These are phyloP conservation scores for Pelmatolapia mariae DNA, from an alignment of 2,113 vertebrate genomes.

Conservation along the genomic window DNA sequence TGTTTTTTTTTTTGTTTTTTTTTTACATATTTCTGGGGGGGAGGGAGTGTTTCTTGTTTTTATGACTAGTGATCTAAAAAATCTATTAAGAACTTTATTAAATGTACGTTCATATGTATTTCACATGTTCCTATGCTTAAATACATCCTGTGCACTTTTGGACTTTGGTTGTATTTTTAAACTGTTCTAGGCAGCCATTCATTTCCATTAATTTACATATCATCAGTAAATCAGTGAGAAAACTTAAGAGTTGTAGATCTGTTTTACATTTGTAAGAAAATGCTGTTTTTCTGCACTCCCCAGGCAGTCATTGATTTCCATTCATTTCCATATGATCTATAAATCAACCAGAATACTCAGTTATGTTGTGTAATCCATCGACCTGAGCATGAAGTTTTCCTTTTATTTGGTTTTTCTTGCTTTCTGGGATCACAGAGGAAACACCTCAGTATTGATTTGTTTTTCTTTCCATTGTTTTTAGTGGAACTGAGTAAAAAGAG, in stretches of 20 bases:
- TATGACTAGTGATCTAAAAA: neutral
- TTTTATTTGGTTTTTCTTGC: neutral
- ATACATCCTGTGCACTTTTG: neutral
- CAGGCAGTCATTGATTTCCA: neutral
- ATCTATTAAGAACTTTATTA: neutral
- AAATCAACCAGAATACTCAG: neutral
- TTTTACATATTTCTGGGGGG: no score
- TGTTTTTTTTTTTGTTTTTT: rapidly evolving
- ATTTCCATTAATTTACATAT: neutral
- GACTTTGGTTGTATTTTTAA: neutral
- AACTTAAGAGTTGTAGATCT: neutral
- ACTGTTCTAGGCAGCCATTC: neutral
- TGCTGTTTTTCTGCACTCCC: neutral
- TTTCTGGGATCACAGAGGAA: neutral
- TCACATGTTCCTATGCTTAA: neutral
- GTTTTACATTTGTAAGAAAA: neutral
- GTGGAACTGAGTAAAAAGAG: neutral
- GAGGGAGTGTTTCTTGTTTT: neutral
- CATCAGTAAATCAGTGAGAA: neutral
- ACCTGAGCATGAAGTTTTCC: neutral
- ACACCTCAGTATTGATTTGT: neutral
- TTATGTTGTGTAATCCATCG: neutral
- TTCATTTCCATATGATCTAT: rapidly evolving
- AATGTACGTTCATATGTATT: neutral
- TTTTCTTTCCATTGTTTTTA: neutral